Evolutionary conservation across 1,140 invertebrate species (phyloP).

Genomic region (Penaeus indicus): DNA sequence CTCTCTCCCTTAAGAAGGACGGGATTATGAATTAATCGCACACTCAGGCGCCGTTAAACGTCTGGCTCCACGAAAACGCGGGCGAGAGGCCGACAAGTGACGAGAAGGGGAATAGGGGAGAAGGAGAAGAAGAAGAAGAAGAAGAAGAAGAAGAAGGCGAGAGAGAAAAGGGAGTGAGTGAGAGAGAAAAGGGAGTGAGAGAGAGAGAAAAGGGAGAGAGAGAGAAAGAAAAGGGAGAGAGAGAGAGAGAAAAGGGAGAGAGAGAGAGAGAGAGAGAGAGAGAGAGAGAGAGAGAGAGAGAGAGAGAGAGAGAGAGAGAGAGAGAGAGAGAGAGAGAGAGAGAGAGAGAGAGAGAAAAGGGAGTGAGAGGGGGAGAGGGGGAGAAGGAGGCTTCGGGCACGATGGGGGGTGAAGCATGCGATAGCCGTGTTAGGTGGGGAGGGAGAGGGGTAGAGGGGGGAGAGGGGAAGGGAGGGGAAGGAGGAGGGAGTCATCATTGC

Average conservation of each 20-base stretch:
- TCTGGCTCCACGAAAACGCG: too few relatives aligned
- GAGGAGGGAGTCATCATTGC: neutral
- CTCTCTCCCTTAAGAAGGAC: too few relatives aligned
- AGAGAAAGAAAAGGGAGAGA: neutral
- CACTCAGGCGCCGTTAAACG: too few relatives aligned
- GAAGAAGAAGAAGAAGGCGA: neutral
- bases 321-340: neutral
- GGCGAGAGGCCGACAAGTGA: neutral
- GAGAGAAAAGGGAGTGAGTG: too few relatives aligned
- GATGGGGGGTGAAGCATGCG: slow-evolving; percentile 1
- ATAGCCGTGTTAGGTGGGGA: neutral
- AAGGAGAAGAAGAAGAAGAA: neutral
- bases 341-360: neutral
- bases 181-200: neutral
- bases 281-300: too few relatives aligned
- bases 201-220: neutral
- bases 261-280: neutral
- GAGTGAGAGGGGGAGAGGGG: neutral
- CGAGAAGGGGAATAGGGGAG: neutral
- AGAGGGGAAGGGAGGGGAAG: neutral
- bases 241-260: neutral
- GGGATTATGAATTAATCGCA: too few relatives aligned
- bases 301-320: too few relatives aligned
- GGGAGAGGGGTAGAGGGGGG: neutral
- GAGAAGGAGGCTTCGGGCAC: neutral